Evolutionary conservation across 2,113 vertebrate species (phyloP).

Genomic region (Chroicocephalus ridibundus): DNA sequence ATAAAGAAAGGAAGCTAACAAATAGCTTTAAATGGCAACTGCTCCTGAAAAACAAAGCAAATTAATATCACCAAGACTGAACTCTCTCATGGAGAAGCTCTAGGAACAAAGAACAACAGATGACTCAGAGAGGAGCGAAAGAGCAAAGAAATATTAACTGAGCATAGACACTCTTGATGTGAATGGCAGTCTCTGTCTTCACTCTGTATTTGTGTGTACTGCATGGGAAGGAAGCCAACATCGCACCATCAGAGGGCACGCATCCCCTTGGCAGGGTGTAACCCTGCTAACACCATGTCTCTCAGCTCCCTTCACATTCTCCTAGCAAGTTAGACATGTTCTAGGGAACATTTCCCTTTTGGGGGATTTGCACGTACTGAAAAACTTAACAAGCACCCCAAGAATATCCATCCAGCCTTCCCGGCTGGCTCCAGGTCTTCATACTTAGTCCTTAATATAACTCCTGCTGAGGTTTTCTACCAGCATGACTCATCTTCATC

Average conservation of each 20-base stretch:
- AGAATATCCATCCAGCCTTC: not conserved
- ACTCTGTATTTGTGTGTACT: not conserved
- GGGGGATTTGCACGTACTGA: not conserved
- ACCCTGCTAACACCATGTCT: not conserved
- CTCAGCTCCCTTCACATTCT: not conserved
- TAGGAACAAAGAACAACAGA: slow-evolving; percentile 31
- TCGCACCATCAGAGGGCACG: not conserved
- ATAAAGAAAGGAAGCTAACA: slow-evolving; percentile 37
- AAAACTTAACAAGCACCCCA: not conserved
- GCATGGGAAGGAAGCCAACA: not conserved
- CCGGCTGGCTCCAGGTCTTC: not conserved
- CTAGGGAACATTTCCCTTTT: not conserved
- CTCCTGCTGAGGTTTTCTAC: not conserved
- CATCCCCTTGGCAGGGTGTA: not conserved
- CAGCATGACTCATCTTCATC: not conserved
- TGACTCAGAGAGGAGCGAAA: slow-evolving; percentile 41
- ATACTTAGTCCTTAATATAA: not conserved
- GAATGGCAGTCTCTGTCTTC: slow-evolving; percentile 37
- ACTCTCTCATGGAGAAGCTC: not conserved
- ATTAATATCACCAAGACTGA: slow-evolving; percentile 20
- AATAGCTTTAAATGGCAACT: slow-evolving; percentile 8
- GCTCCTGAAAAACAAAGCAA: not conserved
- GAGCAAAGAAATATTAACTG: slow-evolving; percentile 65
- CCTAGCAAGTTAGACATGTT: not conserved
- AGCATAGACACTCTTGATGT: slow-evolving; percentile 44